Evolutionary conservation across 2,797 vertebrate genomes (phyloP).

Genomic region (Antrozous pallidus): DNA sequence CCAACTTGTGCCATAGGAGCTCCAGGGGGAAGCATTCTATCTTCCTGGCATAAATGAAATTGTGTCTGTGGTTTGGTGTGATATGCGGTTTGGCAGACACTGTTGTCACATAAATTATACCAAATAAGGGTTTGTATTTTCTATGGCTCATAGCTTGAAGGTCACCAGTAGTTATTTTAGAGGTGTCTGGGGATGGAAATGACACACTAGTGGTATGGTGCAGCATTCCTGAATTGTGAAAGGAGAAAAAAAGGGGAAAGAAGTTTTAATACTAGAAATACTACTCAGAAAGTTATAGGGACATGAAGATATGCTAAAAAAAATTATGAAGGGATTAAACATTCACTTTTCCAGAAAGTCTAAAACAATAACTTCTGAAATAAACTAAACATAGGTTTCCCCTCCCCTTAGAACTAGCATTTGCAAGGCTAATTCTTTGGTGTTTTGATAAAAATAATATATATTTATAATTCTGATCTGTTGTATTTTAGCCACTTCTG

Average conservation of each 20-base stretch:
- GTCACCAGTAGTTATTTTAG: conserved; percentile 41
- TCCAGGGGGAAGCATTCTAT: conserved; percentile 46
- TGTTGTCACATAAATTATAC: conserved; percentile 50
- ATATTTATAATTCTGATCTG: not conserved
- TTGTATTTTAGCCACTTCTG: conserved; percentile 24
- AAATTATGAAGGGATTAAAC: not conserved
- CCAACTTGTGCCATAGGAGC: not conserved
- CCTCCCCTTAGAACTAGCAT: not conserved
- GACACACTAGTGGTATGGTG: not conserved
- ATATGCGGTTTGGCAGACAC: conserved; percentile 45
- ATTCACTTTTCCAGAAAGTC: not conserved
- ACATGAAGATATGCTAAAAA: not conserved
- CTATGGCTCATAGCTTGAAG: conserved; percentile 54
- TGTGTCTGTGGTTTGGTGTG: conserved; percentile 56
- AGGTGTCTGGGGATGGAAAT: conserved; percentile 32
- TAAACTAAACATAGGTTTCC: not conserved
- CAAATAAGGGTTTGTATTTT: conserved; percentile 24
- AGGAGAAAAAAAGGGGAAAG: not conserved
- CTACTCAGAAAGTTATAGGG: not conserved
- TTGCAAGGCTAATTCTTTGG: not conserved
- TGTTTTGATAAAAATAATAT: conserved; percentile 13
- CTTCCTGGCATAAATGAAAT: conserved; percentile 57
- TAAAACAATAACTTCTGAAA: conserved; percentile 30
- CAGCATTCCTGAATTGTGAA: conserved; percentile 26
- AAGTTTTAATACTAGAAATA: not conserved